Base-by-base conservation (phyloP, 2,113 vertebrate species). In the Enhydra lutris region DNA sequence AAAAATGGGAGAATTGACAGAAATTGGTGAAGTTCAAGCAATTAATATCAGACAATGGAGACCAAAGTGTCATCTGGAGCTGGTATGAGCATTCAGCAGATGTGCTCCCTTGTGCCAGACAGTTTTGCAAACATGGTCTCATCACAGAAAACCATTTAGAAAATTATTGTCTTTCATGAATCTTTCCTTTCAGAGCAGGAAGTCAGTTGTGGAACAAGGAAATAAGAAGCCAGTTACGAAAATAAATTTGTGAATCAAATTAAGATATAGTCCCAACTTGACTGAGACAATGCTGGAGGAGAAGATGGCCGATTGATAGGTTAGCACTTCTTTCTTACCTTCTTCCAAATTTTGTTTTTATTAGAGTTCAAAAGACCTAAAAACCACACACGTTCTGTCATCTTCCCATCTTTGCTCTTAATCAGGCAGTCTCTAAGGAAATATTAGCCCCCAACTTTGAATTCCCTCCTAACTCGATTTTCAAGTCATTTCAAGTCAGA, bases 101-200 rank as follows among this genome's bases (percentile, higher is more conserved):
- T 5, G 3, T 4, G 0, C 3, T 39, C 6, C n/a, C 10, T 31
- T 14, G 4, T 17, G 1, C 7, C 17, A 4, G 7, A 4, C 7
- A 4, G 13, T 39, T 84, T 18, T 61, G 4, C 24, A 36, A 21
- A 14, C 9, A 10, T 34, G 12, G 4, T 6, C 21, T 39, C 20
- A 31, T 20, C 52, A 6, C 21, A 21, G 24, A 76, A 31, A 95
- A 31, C 36, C 29, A 36, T 4, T 20, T 20, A 74, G 82, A 52
- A 84, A 3, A 47, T 13, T 15, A 59, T 14, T 11, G 78, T 7
- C 23, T 34, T 57, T 84, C n/a, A 1, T 7, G 15, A 34, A 14
- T 13, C 42, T 78, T 92, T 78, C 24, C 6, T 81, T 71, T 61
- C n/a, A 89, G 59, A 50, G 18, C 23, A 85, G 26, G 18, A 91